A percentile compares a stretch with the other conserved stretches of the same genome.
Conservation (phyloP, 2,797 vertebrate genomes). For the Diplodus puntazzo region DNA sequence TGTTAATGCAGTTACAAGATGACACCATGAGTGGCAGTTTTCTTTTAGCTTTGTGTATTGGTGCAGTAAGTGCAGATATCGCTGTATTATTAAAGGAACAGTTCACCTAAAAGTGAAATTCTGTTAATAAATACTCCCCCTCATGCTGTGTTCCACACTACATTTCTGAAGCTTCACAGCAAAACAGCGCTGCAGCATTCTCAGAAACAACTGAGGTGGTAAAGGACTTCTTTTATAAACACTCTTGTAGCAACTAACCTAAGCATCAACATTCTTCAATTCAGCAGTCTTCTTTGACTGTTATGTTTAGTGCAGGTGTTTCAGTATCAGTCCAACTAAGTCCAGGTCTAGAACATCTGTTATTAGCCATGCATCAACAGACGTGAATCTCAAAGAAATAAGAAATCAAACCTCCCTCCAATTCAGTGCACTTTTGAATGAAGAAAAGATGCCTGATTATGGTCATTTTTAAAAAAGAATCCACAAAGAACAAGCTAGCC, state of each 20-base stretch:
- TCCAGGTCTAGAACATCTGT: background rate
- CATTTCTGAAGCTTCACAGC: no score
- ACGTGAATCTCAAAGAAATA: background rate
- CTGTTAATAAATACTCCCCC: no score
- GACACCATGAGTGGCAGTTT: background rate
- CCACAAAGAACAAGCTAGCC: background rate
- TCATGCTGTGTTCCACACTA: no score
- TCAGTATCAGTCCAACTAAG: background rate
- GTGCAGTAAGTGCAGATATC: no score
- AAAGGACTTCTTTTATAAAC: no score
- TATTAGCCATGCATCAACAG: background rate
- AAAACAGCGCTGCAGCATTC: no score
- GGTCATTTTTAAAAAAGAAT: slow-evolving; percentile 9
- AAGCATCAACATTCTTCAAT: background rate
- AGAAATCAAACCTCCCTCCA: background rate
- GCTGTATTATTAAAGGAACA: no score
- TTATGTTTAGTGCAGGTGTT: background rate
- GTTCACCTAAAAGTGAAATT: no score
- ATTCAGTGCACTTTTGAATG: background rate
- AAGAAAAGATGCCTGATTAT: slow-evolving; percentile 19
- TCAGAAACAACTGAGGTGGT: no score
- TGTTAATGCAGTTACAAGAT: background rate
- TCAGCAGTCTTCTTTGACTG: background rate
- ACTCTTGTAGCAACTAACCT: no score
- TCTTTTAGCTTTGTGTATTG: background rate